Percentiles rank a stretch among this genome's conserved stretches.
Conservation (phyloP, 23 tunicate species). For the Clavelina lepadiformis region DNA sequence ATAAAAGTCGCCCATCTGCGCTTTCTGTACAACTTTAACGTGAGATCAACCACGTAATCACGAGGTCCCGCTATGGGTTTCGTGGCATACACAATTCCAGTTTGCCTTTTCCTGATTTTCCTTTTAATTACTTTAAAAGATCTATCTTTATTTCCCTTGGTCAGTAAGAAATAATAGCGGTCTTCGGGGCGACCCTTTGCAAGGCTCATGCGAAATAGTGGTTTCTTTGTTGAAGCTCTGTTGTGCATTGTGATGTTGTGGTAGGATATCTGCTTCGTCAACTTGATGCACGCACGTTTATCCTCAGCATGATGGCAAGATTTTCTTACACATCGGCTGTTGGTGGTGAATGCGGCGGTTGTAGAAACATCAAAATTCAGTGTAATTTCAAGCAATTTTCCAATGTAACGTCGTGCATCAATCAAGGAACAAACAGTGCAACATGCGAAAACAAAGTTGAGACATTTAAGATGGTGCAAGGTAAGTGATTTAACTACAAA, state of each 20-base stretch:
- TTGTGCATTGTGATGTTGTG: constrained; percentile 72
- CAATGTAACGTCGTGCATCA: too few species aligned
- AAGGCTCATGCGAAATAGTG: constrained; percentile 71
- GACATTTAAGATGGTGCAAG: neutral
- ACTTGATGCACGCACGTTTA: constrained; percentile 47
- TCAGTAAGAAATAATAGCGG: constrained; percentile 63
- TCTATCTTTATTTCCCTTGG: constrained; percentile 70
- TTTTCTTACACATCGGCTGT: constrained; percentile 30
- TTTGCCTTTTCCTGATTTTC: constrained; percentile 31
- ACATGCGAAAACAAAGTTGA: constrained; percentile 10
- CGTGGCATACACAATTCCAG: constrained; percentile 75
- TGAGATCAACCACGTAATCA: constrained; percentile 76
- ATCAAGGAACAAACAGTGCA: neutral
- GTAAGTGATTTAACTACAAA: neutral
- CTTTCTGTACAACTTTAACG: constrained; percentile 58
- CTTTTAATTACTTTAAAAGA: constrained; percentile 49
- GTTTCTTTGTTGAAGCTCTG: constrained; percentile 40
- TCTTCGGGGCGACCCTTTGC: constrained; percentile 35
- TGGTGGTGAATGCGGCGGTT: neutral
- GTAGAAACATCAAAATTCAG: neutral
- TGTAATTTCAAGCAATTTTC: constrained; percentile 14
- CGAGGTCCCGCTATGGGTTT: constrained; percentile 48
- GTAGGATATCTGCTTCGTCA: constrained; percentile 75
- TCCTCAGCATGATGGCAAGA: constrained; percentile 31
- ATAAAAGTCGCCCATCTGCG: constrained; percentile 63